Conservation (phyloP, 2,797 vertebrate species). For the Vultur gryphus region DNA sequence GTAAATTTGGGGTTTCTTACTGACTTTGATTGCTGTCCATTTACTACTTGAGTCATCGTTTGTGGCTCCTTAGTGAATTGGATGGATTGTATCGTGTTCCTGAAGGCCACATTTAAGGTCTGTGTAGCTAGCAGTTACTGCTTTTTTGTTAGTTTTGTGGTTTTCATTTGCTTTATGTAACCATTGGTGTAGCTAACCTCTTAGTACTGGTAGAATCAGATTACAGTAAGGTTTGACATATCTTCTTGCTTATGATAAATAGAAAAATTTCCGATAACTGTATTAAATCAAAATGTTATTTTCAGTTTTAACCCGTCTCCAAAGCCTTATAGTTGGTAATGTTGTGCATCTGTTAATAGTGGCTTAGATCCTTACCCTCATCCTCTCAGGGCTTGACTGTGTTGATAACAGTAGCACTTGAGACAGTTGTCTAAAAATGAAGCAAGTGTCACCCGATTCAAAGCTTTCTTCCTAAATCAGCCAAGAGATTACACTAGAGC, state of each 20-base stretch:
- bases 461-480: neutral
- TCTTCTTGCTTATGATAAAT: neutral
- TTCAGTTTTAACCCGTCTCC: neutral
- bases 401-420: neutral
- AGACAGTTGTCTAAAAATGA: neutral
- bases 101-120: neutral
- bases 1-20: neutral
- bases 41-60: neutral
- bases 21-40: neutral
- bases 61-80: neutral
- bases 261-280: neutral
- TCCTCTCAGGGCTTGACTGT: neutral
- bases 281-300: neutral
- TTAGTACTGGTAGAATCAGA: neutral
- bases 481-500: neutral
- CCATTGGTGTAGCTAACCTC: neutral
- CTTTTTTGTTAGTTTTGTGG: neutral
- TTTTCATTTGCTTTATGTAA: neutral
- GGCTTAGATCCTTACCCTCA: neutral
- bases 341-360: rapidly evolving
- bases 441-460: neutral
- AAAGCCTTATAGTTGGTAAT: neutral
- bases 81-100: neutral
- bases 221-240: neutral
- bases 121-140: neutral